A percentile compares a stretch with the other conserved stretches of the same genome.
phyloP scores from a whole-genome alignment of 2,113 vertebrate genomes.

The Ranitomeya imitator region DNA sequence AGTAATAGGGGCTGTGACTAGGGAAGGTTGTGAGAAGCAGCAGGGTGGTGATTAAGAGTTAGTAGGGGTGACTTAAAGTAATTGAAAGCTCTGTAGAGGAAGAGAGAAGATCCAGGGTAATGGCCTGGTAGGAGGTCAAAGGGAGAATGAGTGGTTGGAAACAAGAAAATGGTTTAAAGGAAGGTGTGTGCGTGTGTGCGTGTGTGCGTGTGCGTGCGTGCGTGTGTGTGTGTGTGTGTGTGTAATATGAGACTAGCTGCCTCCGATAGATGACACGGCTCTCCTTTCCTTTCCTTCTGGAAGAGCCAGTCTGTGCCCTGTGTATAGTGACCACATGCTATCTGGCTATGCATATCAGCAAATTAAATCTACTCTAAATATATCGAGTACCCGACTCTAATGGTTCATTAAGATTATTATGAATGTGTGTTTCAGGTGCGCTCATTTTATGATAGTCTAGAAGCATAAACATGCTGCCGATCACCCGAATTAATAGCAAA shows the following conservation, averaged over 20 bases:
- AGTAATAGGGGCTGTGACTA: not conserved
- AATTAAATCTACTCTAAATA: not conserved
- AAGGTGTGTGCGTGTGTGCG: too few species aligned
- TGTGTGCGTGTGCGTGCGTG: too few species aligned
- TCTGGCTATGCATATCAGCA: not conserved
- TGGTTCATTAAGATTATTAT: too few species aligned
- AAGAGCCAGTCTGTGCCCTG: not conserved
- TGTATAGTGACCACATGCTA: not conserved
- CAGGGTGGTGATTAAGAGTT: constrained; percentile 24
- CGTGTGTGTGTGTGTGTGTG: too few species aligned
- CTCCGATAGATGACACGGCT: too few species aligned
- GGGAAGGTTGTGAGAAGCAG: not conserved
- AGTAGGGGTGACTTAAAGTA: constrained; percentile 7
- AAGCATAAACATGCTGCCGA: too few species aligned
- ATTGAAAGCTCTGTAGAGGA: constrained; percentile 11
- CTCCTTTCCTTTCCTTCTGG: too few species aligned
- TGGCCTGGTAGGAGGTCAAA: not conserved
- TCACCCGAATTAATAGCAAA: too few species aligned
- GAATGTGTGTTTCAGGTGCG: too few species aligned
- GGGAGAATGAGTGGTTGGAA: not conserved
- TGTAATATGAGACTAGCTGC: too few species aligned
- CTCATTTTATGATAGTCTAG: too few species aligned
- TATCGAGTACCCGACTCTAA: not conserved
- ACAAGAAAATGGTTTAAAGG: not conserved
- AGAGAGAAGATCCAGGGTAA: constrained; percentile 5